Evolutionary conservation across 1,140 invertebrate genomes (phyloP), one percentile per base, ranked within the genome.

Genomic region (Leptonema lineaticorne): DNA sequence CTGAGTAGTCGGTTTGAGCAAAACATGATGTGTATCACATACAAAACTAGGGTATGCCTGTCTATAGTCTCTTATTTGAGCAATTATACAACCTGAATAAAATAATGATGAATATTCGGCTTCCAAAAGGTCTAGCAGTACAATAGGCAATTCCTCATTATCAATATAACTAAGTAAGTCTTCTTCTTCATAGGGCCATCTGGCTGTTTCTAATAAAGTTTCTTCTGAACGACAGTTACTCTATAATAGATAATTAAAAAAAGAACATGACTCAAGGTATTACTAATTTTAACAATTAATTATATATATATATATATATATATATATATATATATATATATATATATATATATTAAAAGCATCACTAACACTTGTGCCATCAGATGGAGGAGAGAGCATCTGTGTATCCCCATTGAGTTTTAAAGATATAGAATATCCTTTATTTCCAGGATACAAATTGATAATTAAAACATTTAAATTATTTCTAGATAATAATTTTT

Each of bases 1-100:
- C 86, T 93, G 91, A 76, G 90, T 90, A 37, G 92, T 92, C 72
- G 94, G 94, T 79, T 89, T 89, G 63, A 97, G 85, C 69, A 97
- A 83, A 67, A 96, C 92, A 86, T 95, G 91, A 81, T 91, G 89
- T 74, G 88, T 87, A 82, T 90, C 89, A 81, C 88, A 89, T 74
- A 85, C 77, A 78, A 84, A 85, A 78, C 86, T 89, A 71, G 87
- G 87, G 80, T 88, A 89, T 68, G 87, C 85, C 79, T 92, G 89
- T 72, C 94, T 85, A 77, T 92, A 93, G 82, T 97, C 94, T 75
- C 93, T 85, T 69, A 97, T 87, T 86, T 97, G 92, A 70, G 90
- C 90, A 75, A 97, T 92, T 50, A 97, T 91, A 82, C 94, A 96
- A 27, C 94, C 94, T 72, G 89, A 91, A 76, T 96, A 95, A 82